These are phyloP conservation scores for Andrena bicolor DNA, from an alignment of 2,888 invertebrate genomes.

Conservation along the genomic window DNA sequence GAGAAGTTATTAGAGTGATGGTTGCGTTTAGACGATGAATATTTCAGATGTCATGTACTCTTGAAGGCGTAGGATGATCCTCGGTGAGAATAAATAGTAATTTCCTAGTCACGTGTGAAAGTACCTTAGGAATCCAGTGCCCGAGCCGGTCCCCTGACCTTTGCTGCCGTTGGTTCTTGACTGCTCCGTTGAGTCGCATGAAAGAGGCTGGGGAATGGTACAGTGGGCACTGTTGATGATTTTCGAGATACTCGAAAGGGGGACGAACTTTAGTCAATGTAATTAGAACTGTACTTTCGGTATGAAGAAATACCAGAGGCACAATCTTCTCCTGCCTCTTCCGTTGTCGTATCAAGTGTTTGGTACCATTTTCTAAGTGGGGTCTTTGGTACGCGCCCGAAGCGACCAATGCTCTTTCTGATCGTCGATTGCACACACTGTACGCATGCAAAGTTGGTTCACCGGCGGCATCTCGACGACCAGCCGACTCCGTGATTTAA, in stretches of 20 bases:
- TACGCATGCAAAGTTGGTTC: slow-evolving; percentile 42
- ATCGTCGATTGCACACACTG: slow-evolving; percentile 23
- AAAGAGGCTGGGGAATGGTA: slow-evolving; percentile 43
- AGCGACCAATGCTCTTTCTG: not conserved
- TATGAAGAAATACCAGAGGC: not conserved
- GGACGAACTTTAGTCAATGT: not conserved
- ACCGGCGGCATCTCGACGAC: slow-evolving; percentile 44
- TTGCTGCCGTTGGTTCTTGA: slow-evolving; percentile 69
- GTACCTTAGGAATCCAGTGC: slow-evolving; percentile 81
- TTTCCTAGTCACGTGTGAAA: slow-evolving; percentile 84
- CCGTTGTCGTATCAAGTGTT: not conserved
- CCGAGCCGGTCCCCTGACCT: slow-evolving; percentile 80
- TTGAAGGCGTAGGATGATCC: slow-evolving; percentile 53
- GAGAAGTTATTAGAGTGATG: not conserved
- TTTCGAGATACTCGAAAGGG: slow-evolving; percentile 9
- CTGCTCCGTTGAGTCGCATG: slow-evolving; percentile 47
- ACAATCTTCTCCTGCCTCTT: not conserved
- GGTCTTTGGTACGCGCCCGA: not conserved
- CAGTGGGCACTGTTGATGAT: slow-evolving; percentile 37
- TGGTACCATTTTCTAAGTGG: not conserved
- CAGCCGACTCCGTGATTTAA: slow-evolving; percentile 57
- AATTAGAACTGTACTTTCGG: not conserved
- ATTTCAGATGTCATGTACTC: not conserved
- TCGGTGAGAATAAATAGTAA: slow-evolving; percentile 74
- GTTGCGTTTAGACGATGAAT: slow-evolving; percentile 13